A percentile compares a stretch with the other conserved stretches of the same genome.
These are phyloP conservation scores for Pagetopsis macropterus DNA, from an alignment of 2,797 vertebrate species.

Conservation along the genomic window DNA sequence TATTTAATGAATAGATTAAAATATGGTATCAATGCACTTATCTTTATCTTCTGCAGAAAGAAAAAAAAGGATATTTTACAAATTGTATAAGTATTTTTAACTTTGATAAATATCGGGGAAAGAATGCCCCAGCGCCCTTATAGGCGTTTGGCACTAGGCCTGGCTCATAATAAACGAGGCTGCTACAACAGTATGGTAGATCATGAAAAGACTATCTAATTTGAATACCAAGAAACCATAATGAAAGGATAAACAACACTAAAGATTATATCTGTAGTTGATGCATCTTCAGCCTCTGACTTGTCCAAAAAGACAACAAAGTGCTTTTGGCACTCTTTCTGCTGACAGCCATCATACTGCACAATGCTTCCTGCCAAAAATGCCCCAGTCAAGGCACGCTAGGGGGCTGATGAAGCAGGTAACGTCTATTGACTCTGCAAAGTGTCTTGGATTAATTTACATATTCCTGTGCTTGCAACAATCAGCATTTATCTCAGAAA, in stretches of 20 bases:
- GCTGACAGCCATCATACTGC: constrained; percentile 9
- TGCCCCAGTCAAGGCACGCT: constrained; percentile 20
- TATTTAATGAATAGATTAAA: too few relatives aligned
- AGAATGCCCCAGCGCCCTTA: constrained; percentile 19
- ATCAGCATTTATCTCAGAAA: constrained; percentile 20
- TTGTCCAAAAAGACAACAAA: neutral
- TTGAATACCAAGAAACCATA: constrained; percentile 22
- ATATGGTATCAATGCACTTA: neutral
- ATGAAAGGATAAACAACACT: neutral
- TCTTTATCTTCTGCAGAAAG: neutral
- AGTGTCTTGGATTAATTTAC: constrained; percentile 1
- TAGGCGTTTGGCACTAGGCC: constrained; percentile 13
- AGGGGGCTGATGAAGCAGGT: constrained; percentile 30
- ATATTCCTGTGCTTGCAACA: constrained; percentile 2
- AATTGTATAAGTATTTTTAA: neutral
- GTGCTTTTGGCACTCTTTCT: constrained; percentile 5
- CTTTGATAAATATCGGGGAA: constrained; percentile 14
- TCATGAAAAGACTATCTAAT: neutral
- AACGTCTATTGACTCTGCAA: constrained; percentile 18
- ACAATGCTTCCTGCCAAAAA: constrained; percentile 16
- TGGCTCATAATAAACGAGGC: constrained; percentile 21
- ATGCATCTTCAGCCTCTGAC: constrained; percentile 9
- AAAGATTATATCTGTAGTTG: constrained; percentile 5
- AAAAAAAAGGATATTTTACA: neutral
- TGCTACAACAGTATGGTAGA: constrained; percentile 7